Evolutionary conservation across 1,140 invertebrate species (phyloP).

Genomic region (Megalonaias nervosa): DNA sequence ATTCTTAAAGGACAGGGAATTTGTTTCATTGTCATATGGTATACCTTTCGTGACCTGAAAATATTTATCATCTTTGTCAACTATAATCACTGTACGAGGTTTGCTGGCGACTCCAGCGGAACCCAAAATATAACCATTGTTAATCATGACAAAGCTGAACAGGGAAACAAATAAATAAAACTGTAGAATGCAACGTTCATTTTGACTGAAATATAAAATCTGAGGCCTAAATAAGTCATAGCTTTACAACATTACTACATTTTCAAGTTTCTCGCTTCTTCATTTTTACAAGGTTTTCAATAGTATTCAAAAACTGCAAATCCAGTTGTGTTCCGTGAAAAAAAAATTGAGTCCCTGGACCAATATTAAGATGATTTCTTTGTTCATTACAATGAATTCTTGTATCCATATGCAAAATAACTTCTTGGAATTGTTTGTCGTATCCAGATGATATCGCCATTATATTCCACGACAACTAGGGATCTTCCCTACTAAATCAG

Average conservation of each 20-base stretch:
- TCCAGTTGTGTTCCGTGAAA: constrained; percentile 86
- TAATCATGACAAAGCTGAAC: constrained; percentile 64
- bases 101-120: constrained; percentile 70
- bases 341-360: constrained; percentile 89
- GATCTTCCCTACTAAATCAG: constrained; percentile 70
- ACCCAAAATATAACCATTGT: constrained; percentile 70
- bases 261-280: constrained; percentile 49
- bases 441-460: constrained; percentile 97
- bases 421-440: constrained; percentile 99
- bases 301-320: constrained; percentile 25
- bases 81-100: constrained; percentile 43
- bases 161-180: constrained; percentile 69
- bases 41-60: no score
- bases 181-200: constrained; percentile 68
- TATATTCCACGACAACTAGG: constrained; percentile 76
- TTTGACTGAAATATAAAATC: constrained; percentile 60
- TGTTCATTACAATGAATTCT: constrained; percentile 64
- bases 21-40: no score
- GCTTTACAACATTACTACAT: constrained; percentile 67
- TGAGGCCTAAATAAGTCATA: constrained; percentile 65
- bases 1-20: no score
- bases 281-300: constrained; percentile 36
- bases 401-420: constrained; percentile 84
- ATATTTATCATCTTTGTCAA: no score
- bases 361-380: constrained; percentile 82